A percentile compares a stretch with the other conserved stretches of the same genome.
Conservation (phyloP, 2,113 vertebrate species). For the Heteronetta atricapilla region DNA sequence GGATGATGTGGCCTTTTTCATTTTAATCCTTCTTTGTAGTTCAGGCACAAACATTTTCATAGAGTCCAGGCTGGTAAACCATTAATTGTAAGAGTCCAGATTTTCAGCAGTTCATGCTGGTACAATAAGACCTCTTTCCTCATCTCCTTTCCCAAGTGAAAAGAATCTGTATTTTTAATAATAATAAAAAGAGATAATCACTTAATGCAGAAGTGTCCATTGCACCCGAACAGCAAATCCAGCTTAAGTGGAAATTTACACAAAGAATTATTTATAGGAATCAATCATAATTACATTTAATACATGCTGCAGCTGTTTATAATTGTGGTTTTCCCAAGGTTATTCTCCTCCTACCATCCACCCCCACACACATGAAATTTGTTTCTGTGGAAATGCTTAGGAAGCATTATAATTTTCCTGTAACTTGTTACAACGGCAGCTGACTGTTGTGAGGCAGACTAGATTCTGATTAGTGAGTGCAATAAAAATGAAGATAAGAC, state of each 20-base stretch:
- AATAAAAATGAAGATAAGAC: neutral
- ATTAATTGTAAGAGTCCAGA: slow-evolving; percentile 60
- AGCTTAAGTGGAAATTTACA: slow-evolving; percentile 86
- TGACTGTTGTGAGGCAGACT: slow-evolving; percentile 38
- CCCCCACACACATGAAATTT: slow-evolving; percentile 66
- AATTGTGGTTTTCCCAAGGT: slow-evolving; percentile 82
- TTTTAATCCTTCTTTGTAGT: slow-evolving; percentile 53
- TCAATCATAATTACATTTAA: slow-evolving; percentile 92
- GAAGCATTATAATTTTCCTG: slow-evolving; percentile 69
- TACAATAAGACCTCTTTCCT: slow-evolving; percentile 48
- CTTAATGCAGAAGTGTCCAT: slow-evolving; percentile 83
- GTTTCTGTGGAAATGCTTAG: slow-evolving; percentile 73
- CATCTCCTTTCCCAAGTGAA: neutral
- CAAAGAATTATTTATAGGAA: slow-evolving; percentile 94
- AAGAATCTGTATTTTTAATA: slow-evolving; percentile 74
- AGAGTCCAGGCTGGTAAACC: slow-evolving; percentile 73
- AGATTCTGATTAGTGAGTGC: slow-evolving; percentile 4
- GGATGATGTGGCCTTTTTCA: neutral
- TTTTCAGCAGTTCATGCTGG: slow-evolving; percentile 37
- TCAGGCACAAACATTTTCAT: slow-evolving; percentile 75
- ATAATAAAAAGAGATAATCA: slow-evolving; percentile 83
- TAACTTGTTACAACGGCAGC: slow-evolving; percentile 63
- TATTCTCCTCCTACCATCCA: slow-evolving; percentile 65
- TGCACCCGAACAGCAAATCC: slow-evolving; percentile 83
- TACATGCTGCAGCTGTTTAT: slow-evolving; percentile 89